These are phyloP conservation scores for Cephalotes varians DNA, from an alignment of 2,888 invertebrate species.

Conservation along the genomic window DNA sequence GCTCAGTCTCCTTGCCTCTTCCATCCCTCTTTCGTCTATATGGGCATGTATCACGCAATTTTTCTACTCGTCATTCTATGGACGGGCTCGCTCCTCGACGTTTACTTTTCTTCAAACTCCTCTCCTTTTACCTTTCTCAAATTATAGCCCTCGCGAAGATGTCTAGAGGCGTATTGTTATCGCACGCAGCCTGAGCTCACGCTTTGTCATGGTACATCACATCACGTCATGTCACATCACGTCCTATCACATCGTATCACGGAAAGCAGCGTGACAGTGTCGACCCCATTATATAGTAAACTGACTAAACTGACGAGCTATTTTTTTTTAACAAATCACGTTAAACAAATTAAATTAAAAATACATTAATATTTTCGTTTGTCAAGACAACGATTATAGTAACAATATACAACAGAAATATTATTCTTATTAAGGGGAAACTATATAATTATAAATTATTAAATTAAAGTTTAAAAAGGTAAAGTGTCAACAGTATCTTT, in stretches of 20 bases:
- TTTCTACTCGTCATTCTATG: slow-evolving; percentile 71
- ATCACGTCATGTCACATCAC: slow-evolving; percentile 10
- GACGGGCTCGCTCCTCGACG: slow-evolving; percentile 40
- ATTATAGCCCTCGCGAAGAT: slow-evolving; percentile 62
- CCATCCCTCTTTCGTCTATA: neutral
- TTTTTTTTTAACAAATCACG: slow-evolving; percentile 10
- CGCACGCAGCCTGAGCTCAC: slow-evolving; percentile 17
- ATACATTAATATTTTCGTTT: neutral
- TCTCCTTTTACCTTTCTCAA: slow-evolving; percentile 41
- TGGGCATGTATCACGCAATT: slow-evolving; percentile 76
- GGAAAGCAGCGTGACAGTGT: neutral
- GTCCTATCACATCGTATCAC: neutral
- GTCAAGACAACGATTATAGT: neutral
- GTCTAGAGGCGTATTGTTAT: slow-evolving; percentile 30
- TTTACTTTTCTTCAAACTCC: slow-evolving; percentile 2
- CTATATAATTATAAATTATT: slow-evolving; percentile 2
- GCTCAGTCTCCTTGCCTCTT: slow-evolving; percentile 61
- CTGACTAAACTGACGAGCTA: slow-evolving; percentile 2
- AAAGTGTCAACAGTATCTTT: neutral
- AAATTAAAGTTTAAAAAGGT: neutral
- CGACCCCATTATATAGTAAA: slow-evolving; percentile 16
- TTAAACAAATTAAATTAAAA: neutral
- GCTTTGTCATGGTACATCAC: slow-evolving; percentile 34
- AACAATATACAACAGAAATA: neutral
- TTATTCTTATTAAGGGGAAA: neutral